Conservation (phyloP, 2,888 invertebrate genomes). For the Eristalis pertinax region DNA sequence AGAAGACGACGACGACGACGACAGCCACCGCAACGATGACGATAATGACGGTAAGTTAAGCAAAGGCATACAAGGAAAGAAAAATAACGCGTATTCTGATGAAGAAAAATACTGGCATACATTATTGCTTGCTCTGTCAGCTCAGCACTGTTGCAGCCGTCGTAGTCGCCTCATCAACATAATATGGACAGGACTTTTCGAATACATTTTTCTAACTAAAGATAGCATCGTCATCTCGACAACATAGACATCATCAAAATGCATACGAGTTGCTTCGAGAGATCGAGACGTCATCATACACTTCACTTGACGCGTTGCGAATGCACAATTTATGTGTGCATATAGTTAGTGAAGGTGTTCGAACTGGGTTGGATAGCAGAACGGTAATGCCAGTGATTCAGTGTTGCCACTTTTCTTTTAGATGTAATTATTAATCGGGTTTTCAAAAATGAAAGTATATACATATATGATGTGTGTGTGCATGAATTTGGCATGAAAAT, state of each 20-base stretch:
- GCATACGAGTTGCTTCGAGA: conserved; percentile 19
- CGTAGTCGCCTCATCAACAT: conserved; percentile 25
- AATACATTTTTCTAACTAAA: conserved; percentile 40
- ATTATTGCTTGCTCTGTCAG: conserved; percentile 14
- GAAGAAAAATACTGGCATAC: conserved; percentile 22
- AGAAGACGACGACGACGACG: conserved; percentile 30
- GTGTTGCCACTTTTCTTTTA: conserved; percentile 33
- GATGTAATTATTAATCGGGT: no score
- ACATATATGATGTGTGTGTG: no score
- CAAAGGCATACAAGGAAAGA: conserved; percentile 6
- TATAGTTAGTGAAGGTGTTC: conserved; percentile 18
- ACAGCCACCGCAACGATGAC: conserved; percentile 16
- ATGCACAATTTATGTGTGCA: conserved; percentile 22
- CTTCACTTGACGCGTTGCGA: conserved; percentile 5
- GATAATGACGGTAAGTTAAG: conserved; percentile 44
- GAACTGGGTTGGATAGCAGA: not conserved
- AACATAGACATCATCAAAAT: conserved; percentile 34
- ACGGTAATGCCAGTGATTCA: not conserved
- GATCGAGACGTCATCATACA: conserved; percentile 28
- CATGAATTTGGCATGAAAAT: no score
- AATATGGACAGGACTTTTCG: conserved; percentile 45
- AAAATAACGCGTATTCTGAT: conserved; percentile 6
- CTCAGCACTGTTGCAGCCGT: not conserved
- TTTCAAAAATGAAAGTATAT: no score
- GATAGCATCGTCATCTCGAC: conserved; percentile 37